These are phyloP conservation scores for Anas bahamensis DNA, from an alignment of 2,797 vertebrate species.

Conservation along the genomic window DNA sequence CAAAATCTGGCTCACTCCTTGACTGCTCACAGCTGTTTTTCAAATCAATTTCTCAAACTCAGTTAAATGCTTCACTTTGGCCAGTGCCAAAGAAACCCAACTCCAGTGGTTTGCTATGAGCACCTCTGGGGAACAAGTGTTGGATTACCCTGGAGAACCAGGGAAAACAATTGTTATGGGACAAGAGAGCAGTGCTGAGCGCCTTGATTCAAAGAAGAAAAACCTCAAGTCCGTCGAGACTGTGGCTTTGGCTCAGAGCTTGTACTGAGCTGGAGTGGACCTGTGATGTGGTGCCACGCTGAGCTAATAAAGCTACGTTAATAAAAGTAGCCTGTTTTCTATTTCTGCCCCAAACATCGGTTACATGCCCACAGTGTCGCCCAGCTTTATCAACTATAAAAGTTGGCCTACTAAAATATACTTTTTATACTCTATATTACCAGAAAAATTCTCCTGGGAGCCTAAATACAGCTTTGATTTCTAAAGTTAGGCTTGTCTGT, in stretches of 20 bases:
- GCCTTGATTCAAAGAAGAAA: not conserved
- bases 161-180: not conserved
- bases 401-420: not conserved
- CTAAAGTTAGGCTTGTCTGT: not conserved
- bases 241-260: not conserved
- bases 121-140: not conserved
- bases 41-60: not conserved
- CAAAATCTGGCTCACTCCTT: not conserved
- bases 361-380: not conserved
- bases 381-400: not conserved
- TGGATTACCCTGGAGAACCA: not conserved
- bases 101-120: not conserved
- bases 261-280: accelerated
- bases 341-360: not conserved
- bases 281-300: accelerated
- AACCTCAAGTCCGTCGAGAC: not conserved
- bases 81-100: not conserved
- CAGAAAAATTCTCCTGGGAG: not conserved
- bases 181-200: not conserved
- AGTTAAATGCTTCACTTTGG: not conserved
- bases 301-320: not conserved
- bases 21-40: not conserved
- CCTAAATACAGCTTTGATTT: not conserved
- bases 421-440: not conserved
- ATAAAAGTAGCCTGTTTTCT: not conserved